These are phyloP conservation scores for Heliothis subflexa DNA, from an alignment of 1,140 invertebrate species.

Conservation along the genomic window DNA sequence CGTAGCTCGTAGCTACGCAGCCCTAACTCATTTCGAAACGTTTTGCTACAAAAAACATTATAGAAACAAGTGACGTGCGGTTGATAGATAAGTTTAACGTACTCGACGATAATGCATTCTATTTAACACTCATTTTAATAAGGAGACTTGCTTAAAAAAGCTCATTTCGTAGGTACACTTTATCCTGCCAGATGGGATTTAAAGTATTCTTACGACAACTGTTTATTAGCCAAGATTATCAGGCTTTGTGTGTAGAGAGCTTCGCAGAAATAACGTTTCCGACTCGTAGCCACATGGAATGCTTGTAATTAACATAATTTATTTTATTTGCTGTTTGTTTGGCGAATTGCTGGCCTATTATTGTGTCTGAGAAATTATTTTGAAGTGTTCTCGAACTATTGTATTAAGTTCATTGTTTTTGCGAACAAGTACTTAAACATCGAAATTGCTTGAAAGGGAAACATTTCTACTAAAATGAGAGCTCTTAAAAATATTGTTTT, in stretches of 20 bases:
- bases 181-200: conserved; percentile 11
- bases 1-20: neutral
- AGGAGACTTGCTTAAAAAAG: conserved; percentile 9
- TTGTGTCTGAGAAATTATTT: neutral
- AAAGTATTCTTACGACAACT: neutral
- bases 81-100: conserved; percentile 64
- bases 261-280: conserved; percentile 30
- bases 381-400: too few relatives aligned
- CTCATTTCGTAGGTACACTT: neutral
- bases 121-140: conserved; percentile 17
- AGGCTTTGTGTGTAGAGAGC: conserved; percentile 11
- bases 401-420: too few relatives aligned
- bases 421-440: too few relatives aligned
- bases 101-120: conserved; percentile 59
- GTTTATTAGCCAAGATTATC: conserved; percentile 15
- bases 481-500: too few relatives aligned
- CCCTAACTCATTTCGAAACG: conserved; percentile 10
- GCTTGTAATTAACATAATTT: conserved; percentile 30
- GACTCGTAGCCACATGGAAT: conserved; percentile 24
- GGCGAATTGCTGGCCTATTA: conserved; percentile 7
- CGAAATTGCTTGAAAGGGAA: too few relatives aligned
- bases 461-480: too few relatives aligned
- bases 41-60: neutral
- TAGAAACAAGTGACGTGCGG: conserved; percentile 49
- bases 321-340: conserved; percentile 20